Percentiles rank a stretch among this genome's conserved stretches.
These are phyloP conservation scores for Phengaris arion DNA, from an alignment of 2,888 invertebrate genomes.

Conservation along the genomic window DNA sequence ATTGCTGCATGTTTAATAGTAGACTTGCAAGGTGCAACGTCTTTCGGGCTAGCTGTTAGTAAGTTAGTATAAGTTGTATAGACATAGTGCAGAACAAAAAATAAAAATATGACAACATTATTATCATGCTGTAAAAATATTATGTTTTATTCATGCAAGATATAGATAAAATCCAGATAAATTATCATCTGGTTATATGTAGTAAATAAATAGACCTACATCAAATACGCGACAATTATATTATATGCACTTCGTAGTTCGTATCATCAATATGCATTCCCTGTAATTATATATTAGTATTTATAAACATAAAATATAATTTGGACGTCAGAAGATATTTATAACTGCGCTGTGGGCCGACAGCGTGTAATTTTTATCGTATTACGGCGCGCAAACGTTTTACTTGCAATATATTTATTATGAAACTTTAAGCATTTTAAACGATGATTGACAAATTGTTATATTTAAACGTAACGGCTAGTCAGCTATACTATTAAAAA, in stretches of 20 bases:
- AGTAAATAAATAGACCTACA: conserved; percentile 1
- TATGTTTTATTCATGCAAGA: not conserved
- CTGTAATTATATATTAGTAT: conserved; percentile 61
- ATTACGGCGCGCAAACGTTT: conserved; percentile 50
- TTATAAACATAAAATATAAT: conserved; percentile 65
- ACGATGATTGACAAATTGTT: conserved; percentile 19
- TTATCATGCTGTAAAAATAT: not conserved
- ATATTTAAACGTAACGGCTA: not conserved
- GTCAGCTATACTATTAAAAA: conserved; percentile 9
- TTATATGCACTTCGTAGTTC: conserved; percentile 3
- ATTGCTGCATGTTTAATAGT: too few species aligned
- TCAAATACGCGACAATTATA: conserved; percentile 3
- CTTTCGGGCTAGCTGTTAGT: too few species aligned
- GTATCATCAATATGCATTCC: conserved; percentile 41
- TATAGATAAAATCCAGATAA: not conserved
- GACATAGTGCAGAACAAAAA: too few species aligned
- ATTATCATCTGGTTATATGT: not conserved
- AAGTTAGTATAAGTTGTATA: too few species aligned
- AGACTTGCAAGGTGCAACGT: too few species aligned
- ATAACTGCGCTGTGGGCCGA: conserved; percentile 47
- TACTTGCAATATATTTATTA: conserved; percentile 49
- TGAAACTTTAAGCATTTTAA: conserved; percentile 19
- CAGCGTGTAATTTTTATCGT: conserved; percentile 58
- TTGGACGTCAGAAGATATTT: conserved; percentile 56
- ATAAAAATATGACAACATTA: not conserved